Conservation (phyloP, 2,113 vertebrate genomes). For the Tichodroma muraria region DNA sequence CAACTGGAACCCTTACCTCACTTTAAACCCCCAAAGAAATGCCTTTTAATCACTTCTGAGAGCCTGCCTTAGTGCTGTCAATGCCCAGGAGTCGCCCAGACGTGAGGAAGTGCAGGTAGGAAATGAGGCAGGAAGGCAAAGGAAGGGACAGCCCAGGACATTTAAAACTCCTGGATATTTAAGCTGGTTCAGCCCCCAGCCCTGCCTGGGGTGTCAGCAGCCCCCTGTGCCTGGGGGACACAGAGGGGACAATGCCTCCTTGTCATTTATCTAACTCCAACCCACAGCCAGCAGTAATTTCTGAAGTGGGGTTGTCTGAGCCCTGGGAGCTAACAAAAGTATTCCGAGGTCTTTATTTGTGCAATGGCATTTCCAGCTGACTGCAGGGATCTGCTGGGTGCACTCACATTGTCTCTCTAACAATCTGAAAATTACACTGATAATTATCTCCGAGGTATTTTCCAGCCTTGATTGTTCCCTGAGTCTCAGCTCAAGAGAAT, state of each 20-base stretch:
- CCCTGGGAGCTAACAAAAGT: neutral
- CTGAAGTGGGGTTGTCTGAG: neutral
- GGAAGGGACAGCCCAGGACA: neutral
- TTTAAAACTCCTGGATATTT: accelerated
- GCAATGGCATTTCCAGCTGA: conserved; percentile 2
- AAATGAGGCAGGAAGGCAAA: neutral
- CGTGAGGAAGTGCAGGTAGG: accelerated
- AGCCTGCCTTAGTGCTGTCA: accelerated
- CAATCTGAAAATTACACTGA: neutral
- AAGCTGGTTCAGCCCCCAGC: too few relatives aligned
- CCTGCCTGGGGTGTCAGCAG: neutral
- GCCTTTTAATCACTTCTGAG: accelerated
- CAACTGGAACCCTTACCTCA: accelerated
- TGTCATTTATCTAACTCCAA: neutral
- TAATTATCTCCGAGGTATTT: neutral
- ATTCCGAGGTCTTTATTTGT: neutral
- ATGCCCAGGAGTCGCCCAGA: neutral
- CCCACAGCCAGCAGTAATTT: accelerated
- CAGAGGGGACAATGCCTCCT: neutral
- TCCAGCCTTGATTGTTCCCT: neutral
- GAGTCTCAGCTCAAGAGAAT: neutral
- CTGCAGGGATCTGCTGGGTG: neutral
- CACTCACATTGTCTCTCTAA: neutral
- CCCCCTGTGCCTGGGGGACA: neutral
- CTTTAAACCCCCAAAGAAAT: neutral